Conservation (phyloP, 1,140 invertebrate species). For the Tribolium castaneum region DNA sequence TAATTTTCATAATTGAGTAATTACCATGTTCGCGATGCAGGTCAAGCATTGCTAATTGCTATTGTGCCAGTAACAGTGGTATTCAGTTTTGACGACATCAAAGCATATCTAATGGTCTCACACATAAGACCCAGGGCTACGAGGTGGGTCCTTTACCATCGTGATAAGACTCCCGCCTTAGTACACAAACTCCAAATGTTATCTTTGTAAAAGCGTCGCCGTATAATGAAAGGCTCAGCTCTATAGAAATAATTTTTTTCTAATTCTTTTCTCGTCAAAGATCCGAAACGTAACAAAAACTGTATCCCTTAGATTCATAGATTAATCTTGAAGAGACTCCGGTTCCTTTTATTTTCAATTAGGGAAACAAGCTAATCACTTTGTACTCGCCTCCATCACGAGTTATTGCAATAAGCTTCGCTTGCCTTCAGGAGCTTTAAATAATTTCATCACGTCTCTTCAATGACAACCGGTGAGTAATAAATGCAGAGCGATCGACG, state of each 20-base stretch:
- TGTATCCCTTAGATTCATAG: background rate
- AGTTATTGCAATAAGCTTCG: slow-evolving; percentile 1
- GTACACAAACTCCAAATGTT: slow-evolving; percentile 18
- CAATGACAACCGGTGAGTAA: slow-evolving; percentile 24
- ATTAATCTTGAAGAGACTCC: background rate
- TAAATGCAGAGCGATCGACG: slow-evolving; percentile 8
- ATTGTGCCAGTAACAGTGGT: slow-evolving; percentile 17
- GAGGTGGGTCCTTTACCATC: slow-evolving; percentile 27
- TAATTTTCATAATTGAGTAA: slow-evolving; percentile 34
- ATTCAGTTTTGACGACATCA: slow-evolving; percentile 28
- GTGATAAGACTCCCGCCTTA: slow-evolving; percentile 8
- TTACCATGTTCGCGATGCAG: slow-evolving; percentile 33
- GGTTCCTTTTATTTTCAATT: background rate
- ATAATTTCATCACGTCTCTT: slow-evolving; percentile 8
- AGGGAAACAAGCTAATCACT: background rate
- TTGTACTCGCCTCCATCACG: background rate
- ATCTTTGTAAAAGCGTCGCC: slow-evolving; percentile 8
- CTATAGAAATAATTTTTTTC: slow-evolving; percentile 8
- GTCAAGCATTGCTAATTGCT: slow-evolving; percentile 29
- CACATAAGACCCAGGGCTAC: slow-evolving; percentile 8
- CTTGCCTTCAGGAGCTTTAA: slow-evolving; percentile 1
- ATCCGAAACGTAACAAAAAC: background rate
- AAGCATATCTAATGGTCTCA: slow-evolving; percentile 30
- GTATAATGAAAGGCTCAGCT: background rate
- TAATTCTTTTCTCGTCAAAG: background rate